Evolutionary conservation across 2,113 vertebrate genomes (phyloP).

Genomic region (Hyla sarda): DNA sequence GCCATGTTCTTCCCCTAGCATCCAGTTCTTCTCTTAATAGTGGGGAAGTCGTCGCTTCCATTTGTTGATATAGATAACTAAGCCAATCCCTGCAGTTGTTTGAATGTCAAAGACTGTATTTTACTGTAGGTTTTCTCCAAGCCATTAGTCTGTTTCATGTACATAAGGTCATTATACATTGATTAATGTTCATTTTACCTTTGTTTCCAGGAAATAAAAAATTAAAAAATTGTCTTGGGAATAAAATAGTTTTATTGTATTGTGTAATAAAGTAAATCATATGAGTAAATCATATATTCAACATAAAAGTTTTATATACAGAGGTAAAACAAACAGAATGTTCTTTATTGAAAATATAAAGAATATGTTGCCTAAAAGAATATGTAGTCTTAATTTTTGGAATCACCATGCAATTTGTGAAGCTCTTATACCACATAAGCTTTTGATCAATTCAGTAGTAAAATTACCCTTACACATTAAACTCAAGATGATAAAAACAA

Average conservation of each 20-base stretch:
- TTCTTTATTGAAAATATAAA: background rate
- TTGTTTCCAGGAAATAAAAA: background rate
- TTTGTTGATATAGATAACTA: slow-evolving; percentile 23
- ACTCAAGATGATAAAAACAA: too few species aligned
- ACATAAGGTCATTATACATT: background rate
- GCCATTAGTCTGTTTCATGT: background rate
- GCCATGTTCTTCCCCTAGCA: slow-evolving; percentile 4
- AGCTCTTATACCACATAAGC: background rate
- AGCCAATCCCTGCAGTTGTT: slow-evolving; percentile 2
- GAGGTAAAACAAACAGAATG: background rate
- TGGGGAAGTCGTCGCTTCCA: background rate
- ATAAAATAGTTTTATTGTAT: background rate
- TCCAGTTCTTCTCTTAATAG: slow-evolving; percentile 6
- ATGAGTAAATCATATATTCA: background rate
- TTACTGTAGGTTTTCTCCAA: background rate
- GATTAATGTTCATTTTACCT: slow-evolving; percentile 26
- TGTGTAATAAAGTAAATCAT: background rate
- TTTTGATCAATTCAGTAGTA: background rate
- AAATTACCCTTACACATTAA: background rate
- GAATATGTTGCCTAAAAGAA: background rate
- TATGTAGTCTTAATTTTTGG: background rate
- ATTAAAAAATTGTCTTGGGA: background rate
- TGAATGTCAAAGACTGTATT: slow-evolving; percentile 18
- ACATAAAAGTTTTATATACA: background rate
- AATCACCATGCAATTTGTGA: background rate